Evolutionary conservation across 2,888 invertebrate species (phyloP).

Genomic region (Nomada fabriciana): DNA sequence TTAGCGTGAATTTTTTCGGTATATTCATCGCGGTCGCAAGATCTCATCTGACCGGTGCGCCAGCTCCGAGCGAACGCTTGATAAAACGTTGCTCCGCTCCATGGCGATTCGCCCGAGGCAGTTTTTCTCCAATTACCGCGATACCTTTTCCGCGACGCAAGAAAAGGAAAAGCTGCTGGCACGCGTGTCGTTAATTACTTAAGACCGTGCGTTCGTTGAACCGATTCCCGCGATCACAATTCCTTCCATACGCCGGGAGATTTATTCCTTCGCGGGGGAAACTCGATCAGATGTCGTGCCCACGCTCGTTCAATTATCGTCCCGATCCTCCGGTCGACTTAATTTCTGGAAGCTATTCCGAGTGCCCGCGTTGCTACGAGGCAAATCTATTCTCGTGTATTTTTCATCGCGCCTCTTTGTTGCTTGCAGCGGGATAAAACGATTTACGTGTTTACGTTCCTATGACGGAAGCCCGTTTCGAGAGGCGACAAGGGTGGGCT

Average conservation of each 20-base stretch:
- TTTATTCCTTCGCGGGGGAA: conserved; percentile 21
- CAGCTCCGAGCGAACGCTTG: conserved; percentile 11
- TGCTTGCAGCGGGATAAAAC: conserved; percentile 1
- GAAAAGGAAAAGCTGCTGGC: not conserved
- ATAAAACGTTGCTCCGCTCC: conserved; percentile 44
- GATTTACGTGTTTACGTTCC: conserved; percentile 10
- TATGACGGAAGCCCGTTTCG: not conserved
- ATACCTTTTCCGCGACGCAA: not conserved
- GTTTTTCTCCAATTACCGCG: conserved; percentile 44
- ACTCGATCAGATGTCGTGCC: conserved; percentile 23
- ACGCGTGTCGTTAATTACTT: conserved; percentile 30
- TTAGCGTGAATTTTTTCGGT: conserved; percentile 7
- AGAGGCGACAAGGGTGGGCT: not conserved
- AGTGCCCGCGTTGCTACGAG: not conserved
- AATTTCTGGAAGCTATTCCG: conserved; percentile 1
- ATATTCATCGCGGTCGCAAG: conserved; percentile 13
- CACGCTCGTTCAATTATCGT: conserved; percentile 29
- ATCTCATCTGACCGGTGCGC: conserved; percentile 20
- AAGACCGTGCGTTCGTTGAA: conserved; percentile 24
- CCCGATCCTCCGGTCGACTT: not conserved
- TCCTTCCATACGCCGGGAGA: not conserved
- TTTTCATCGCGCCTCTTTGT: not conserved
- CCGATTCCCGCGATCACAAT: conserved; percentile 9
- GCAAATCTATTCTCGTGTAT: not conserved
- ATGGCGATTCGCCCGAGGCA: conserved; percentile 21